These are phyloP conservation scores for Acanthornis magna DNA, from an alignment of 2,797 vertebrate species.

Conservation along the genomic window DNA sequence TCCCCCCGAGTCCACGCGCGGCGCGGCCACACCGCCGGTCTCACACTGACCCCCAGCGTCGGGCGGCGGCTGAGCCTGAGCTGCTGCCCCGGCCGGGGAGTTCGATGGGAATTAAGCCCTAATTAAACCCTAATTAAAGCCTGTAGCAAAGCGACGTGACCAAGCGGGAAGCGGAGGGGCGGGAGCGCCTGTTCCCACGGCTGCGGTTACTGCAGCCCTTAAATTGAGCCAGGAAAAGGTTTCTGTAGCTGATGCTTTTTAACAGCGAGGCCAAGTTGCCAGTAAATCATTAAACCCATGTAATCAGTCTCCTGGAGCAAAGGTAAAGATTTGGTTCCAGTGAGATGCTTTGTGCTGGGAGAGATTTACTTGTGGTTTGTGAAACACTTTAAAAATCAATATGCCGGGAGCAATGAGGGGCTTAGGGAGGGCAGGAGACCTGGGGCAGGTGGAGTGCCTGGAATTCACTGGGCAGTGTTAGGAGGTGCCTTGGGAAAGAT, in stretches of 20 bases:
- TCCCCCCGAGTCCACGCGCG: neutral
- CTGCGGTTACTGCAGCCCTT: neutral
- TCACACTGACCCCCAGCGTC: conserved; percentile 34
- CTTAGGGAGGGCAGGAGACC: neutral
- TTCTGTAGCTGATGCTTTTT: neutral
- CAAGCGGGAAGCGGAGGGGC: neutral
- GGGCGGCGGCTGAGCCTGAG: neutral
- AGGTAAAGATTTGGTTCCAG: neutral
- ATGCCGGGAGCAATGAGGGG: neutral
- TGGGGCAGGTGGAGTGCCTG: neutral
- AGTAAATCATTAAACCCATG: neutral
- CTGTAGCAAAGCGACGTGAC: neutral
- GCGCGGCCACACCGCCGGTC: neutral
- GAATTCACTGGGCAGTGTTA: neutral
- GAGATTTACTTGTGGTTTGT: neutral
- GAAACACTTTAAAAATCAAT: neutral
- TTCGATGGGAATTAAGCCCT: neutral
- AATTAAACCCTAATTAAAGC: neutral
- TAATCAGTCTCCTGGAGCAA: neutral
- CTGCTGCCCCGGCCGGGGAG: neutral
- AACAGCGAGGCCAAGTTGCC: neutral
- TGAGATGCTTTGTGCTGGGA: neutral
- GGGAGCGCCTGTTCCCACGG: neutral
- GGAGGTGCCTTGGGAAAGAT: neutral
- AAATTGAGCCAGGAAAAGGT: neutral